Base-by-base conservation (phyloP, 2,888 invertebrate species). In the Epiperipatus broadwayi region DNA sequence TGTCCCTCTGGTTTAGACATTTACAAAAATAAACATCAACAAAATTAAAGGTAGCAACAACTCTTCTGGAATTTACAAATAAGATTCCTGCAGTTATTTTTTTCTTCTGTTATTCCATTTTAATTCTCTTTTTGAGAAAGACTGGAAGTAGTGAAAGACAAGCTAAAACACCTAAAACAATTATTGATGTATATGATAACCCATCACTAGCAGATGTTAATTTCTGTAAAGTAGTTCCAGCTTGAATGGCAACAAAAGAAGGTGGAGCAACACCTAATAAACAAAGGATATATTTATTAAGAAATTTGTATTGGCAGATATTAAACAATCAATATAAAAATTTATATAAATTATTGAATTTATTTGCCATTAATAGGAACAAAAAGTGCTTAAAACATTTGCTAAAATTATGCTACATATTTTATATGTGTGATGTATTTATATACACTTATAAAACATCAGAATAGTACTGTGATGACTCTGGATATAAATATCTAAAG, bases 221-320 rank as follows among this genome's bases (percentile, higher is more conserved):
- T 47, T 83, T 75, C 53, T 95, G 81, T 32, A 99, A 65, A 1
- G 95, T 95, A 56, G 85, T 85, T 10, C 97, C 97, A 8, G 93
- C 87, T 65, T 95, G 89, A 50, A 97, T 91, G 8, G 91, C 91
- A 19, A 97, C 75, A 58, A 97, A 81, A 1, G 93, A 91, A 3
- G 95, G 95, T 32, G 95, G 93, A 1, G 84, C 89, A 8, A 91
- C 91, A 46, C 91, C 83, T 73, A 53, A n/a, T 61, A 50, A 19
- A 30, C 27, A 27, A 29, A 37, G 22, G 16, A n/a, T 8, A 22
- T 10, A 10, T 19, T 34, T 38, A 22, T n/a, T 36, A 14, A 19
- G 15, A n/a, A 36, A 12, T n/a, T n/a, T n/a, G 7, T 7, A 38
- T 7, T 12, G 35, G 37, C 8, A 16, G 18, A 38, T 19, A 21